Base-by-base conservation (phyloP, 2,113 vertebrate genomes). In the Alces alces region DNA sequence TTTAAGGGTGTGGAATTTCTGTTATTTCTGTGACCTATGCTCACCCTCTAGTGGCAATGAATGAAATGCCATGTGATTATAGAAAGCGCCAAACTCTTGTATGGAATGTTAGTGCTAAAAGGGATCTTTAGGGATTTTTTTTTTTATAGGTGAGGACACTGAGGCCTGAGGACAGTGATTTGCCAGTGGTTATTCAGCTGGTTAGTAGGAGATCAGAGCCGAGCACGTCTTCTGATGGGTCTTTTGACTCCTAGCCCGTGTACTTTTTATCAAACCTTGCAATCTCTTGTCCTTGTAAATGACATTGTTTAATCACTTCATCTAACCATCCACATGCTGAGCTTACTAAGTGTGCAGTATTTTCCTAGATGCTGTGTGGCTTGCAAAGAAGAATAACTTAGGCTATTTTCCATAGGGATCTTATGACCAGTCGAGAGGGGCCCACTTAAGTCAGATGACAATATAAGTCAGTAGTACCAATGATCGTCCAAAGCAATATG, bases 31-130 rank as follows among this genome's bases (percentile, higher is more conserved):
- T 88, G 58, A 93, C 94, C 54, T 66, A 11, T 5, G 27, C 55
- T 36, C 19, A 39, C 97, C 97, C 96, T 96, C 97, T 98, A 90
- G 97, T 96, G 97, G 95, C 66, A 54, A 25, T 61, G 57, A 95
- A 55, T 92, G 80, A 88, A 94, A 88, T 92, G 45, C 28, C 45
- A 61, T 52, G 8, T 57, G 50, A 25, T 87, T 89, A 50, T 33
- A 73, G 50, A 97, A 95, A n/a, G n/a, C 13, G 43, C 28, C 30
- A 23, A 33, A 11, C 50, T 58, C 14, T 11, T 80, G 23, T 70
- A 15, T 28, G n/a, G 47, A 86, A 86, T 43, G 5, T 91, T 89
- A 54, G 60, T 61, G 16, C 61, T 64, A 21, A 84, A 79, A 89
- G 60, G n/a, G 39, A 43, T 91, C 80, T 86, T 64, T 84, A 73